Evolutionary conservation across 2,113 vertebrate species (phyloP), one percentile per base, ranked within the genome.

Genomic region (Clarias batrachus): DNA sequence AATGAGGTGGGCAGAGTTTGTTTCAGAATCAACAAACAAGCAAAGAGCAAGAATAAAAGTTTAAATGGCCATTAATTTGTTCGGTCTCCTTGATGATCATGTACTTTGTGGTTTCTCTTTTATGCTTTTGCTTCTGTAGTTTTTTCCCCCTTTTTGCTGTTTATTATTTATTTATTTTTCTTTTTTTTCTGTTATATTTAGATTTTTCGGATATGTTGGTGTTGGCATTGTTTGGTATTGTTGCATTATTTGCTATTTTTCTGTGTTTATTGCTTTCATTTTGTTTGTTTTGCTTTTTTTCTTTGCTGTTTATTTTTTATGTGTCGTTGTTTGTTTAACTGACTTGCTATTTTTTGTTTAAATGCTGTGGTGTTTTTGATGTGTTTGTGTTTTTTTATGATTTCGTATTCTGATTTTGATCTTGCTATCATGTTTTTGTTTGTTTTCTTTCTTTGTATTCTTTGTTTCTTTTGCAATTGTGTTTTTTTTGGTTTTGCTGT

Each of bases 11-110:
- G 68, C 30, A 57, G 79, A 60, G 81, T 71, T 73, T 33, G 23
- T 27, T 86, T 52, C 63, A 79, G 13, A 79, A 85, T 66, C 84
- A 79, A 79, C 63, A 85, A 79, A 79, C 62, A 79, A 85, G 76
- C 25, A 57, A 68, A 66, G n/a, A 66, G 30, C 16, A 17, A 68
- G 60, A 33, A 66, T 17, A 23, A 63, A 23, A 54, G 25, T 12
- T 30, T n/a, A 85, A 48, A 54, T 54, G 14, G 11, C 48, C 14
- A 25, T 30, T 83, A 48, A 63, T 25, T 80, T 33, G 4, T 79
- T 33, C 14, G 13, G n/a, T 37, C 70, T 52, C 25, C n/a, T 7
- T 60, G 25, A 25, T 79, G 56, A 3, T 6, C 10, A 14, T 71
- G 19, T 48, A 48, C 16, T 21, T 74, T 0, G 54, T n/a, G n/a